Evolutionary conservation across 2,888 invertebrate genomes (phyloP), one percentile per base, ranked within the genome.

Genomic region (Ectropis crepuscularia): DNA sequence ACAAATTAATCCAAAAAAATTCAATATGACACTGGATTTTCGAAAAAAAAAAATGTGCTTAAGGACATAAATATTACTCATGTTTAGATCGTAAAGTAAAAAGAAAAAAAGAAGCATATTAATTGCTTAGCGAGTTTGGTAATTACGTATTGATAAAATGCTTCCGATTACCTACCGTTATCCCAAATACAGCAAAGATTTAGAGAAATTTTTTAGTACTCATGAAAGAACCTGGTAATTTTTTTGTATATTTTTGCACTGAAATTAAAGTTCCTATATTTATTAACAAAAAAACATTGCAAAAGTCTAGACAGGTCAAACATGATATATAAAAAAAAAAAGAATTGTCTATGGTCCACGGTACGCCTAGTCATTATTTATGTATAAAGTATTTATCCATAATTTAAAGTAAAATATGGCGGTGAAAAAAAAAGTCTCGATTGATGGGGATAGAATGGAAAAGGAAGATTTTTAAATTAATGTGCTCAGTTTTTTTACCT

Each of bases 301-400:
- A 64, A 82, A 77, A 77, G 76, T 72, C 77, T 78, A 69, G 79
- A 77, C 79, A 76, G 74, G 78, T 79, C 73, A 77, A 74, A 74
- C 72, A 73, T 66, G 66, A 75, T 70, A 68, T n/a, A n/a, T n/a
- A 69, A 71, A 48, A 49, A 39, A 72, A 70, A 71, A 76, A 75
- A 37, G 46, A 74, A 80, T 84, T 82, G 78, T 85, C 82, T 86
- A 85, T 84, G 87, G 87, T 90, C 86, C 89, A 89, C 80, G 89
- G 87, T 89, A 89, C 82, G 84, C 87, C 92, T 91, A 91, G 92
- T 91, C 92, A 91, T 90, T 90, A 90, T 89, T 88, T 86, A 87
- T 87, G 82, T 89, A 83, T 83, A 83, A 88, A 81, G 76, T 85
- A 83, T 85, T 84, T 85, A 81, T 80, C 84, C 83, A 84, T 86